phyloP scores from a whole-genome alignment of 2,113 vertebrate genomes.

The Galemys pyrenaicus region DNA sequence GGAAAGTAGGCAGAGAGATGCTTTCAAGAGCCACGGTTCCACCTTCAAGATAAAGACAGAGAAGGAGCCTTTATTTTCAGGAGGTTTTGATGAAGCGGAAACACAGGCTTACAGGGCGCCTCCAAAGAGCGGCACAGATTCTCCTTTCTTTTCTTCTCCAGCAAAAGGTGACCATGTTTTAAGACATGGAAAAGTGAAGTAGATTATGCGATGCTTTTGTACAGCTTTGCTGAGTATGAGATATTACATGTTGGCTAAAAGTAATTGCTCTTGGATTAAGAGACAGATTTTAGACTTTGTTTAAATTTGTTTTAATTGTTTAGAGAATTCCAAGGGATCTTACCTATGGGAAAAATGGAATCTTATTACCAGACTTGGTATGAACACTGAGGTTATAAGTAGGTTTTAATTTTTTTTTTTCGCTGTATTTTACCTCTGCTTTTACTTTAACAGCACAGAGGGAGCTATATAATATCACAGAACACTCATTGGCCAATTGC shows the following conservation, averaged over 20 bases:
- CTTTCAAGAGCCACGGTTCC: constrained; percentile 93
- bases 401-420: constrained; percentile 33
- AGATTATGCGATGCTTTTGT: background rate
- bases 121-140: constrained; percentile 85
- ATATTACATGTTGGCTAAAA: background rate
- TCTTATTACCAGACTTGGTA: constrained; percentile 53
- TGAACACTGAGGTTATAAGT: constrained; percentile 44
- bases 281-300: background rate
- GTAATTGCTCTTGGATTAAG: background rate
- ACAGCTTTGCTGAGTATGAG: background rate
- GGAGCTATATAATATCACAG: background rate
- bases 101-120: constrained; percentile 82
- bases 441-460: background rate
- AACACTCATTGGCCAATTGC: background rate
- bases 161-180: background rate
- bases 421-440: background rate
- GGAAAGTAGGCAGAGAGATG: constrained; percentile 90
- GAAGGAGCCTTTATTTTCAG: constrained; percentile 84
- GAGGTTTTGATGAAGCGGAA: constrained; percentile 83
- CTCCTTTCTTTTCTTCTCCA: background rate
- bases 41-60: constrained; percentile 93
- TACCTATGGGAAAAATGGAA: background rate
- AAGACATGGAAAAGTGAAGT: background rate
- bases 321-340: background rate
- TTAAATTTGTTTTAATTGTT: constrained; percentile 3